Evolutionary conservation across 2,113 vertebrate species (phyloP).

Genomic region (Hyla sarda): DNA sequence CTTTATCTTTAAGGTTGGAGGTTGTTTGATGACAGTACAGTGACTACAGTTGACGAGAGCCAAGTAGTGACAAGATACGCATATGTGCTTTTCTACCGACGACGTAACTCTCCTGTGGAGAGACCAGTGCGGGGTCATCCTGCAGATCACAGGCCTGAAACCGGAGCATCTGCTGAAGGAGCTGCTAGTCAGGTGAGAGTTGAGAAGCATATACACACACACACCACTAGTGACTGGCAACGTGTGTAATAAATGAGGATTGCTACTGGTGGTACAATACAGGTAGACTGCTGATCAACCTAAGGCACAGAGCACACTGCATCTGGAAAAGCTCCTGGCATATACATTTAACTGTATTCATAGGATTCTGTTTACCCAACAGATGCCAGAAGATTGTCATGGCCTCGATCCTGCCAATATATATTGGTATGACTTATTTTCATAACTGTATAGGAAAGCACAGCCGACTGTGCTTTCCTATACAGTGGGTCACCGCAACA

Average conservation of each 20-base stretch:
- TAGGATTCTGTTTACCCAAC: too few relatives aligned
- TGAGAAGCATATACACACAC: neutral
- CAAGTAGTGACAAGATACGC: constrained; percentile 97
- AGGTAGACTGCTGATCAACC: neutral
- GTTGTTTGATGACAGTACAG: constrained; percentile 96
- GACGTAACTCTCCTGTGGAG: constrained; percentile 95
- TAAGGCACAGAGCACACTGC: too few relatives aligned
- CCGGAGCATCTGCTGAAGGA: constrained; percentile 76
- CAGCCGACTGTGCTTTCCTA: too few relatives aligned
- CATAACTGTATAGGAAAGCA: neutral
- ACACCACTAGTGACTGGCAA: neutral
- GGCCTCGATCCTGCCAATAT: too few relatives aligned
- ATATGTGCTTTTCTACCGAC: constrained; percentile 95
- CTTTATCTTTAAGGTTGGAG: constrained; percentile 85
- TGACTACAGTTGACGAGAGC: constrained; percentile 95
- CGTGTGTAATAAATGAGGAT: neutral
- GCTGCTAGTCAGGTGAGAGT: constrained; percentile 91
- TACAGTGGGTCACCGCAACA: too few relatives aligned
- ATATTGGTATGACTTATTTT: too few relatives aligned
- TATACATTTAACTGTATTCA: too few relatives aligned
- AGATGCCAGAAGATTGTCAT: too few relatives aligned
- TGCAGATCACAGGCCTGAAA: constrained; percentile 74
- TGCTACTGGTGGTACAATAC: neutral
- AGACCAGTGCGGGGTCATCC: constrained; percentile 82
- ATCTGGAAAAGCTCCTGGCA: too few relatives aligned